These are phyloP conservation scores for Anguilla rostrata DNA, from an alignment of 2,113 vertebrate species.

Conservation along the genomic window DNA sequence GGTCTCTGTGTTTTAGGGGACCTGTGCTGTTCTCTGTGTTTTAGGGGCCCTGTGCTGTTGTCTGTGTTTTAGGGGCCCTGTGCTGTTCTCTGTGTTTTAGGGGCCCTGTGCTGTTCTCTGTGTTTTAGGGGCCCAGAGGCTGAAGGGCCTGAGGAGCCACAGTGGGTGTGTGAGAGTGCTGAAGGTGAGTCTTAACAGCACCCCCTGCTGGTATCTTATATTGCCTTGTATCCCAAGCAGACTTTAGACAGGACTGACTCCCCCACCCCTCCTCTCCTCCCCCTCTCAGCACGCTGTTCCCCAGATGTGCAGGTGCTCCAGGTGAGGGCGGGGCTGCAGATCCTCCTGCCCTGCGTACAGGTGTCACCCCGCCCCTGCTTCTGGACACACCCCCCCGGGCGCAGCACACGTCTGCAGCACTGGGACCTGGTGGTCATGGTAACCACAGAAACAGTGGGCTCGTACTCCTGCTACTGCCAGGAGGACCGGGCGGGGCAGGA, in stretches of 20 bases:
- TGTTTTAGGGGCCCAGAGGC: not conserved
- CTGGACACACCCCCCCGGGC: slow-evolving; percentile 71
- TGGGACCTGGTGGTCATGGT: slow-evolving; percentile 76
- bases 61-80: not conserved
- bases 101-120: not conserved
- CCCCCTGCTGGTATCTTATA: not conserved
- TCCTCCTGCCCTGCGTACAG: slow-evolving; percentile 70
- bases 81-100: not conserved
- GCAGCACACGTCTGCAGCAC: slow-evolving; percentile 62
- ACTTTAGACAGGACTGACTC: too few species aligned
- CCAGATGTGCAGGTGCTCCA: slow-evolving; percentile 46
- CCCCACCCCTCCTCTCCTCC: too few species aligned
- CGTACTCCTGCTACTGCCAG: slow-evolving; percentile 77
- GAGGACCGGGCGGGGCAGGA: slow-evolving; percentile 42
- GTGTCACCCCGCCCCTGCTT: slow-evolving; percentile 73
- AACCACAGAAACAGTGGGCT: slow-evolving; percentile 64
- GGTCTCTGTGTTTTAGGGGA: too few species aligned
- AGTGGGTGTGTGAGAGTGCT: slow-evolving; percentile 50
- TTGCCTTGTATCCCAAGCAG: too few species aligned
- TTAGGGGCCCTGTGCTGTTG: too few species aligned
- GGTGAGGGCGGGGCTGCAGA: slow-evolving; percentile 56
- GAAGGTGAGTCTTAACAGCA: slow-evolving; percentile 50
- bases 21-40: too few species aligned
- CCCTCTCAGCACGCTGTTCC: slow-evolving; percentile 48
- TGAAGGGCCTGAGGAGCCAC: slow-evolving; percentile 45